Conservation (phyloP, 1,140 invertebrate genomes). For the Lutraria rhynchaena region DNA sequence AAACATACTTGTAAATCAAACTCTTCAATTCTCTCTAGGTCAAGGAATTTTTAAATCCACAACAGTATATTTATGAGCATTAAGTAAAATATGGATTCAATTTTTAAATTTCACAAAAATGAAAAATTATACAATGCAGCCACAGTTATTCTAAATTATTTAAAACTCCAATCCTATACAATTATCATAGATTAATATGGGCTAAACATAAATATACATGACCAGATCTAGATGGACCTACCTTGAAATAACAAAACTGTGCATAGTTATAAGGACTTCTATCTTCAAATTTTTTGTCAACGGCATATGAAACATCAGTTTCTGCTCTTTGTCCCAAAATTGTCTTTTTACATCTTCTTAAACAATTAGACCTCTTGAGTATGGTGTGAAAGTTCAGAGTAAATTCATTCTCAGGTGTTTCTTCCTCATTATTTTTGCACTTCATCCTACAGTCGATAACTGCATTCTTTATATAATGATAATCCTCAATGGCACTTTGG, state of each 20-base stretch:
- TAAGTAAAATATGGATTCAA: too few species aligned
- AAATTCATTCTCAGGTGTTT: neutral
- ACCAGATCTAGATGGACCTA: too few species aligned
- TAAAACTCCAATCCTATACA: neutral
- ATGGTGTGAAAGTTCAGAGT: neutral
- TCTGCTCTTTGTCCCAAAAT: slow-evolving; percentile 27
- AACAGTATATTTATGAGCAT: too few species aligned
- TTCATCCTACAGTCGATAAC: slow-evolving; percentile 53
- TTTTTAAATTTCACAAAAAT: too few species aligned
- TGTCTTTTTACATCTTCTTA: slow-evolving; percentile 52
- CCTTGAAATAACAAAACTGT: slow-evolving; percentile 58
- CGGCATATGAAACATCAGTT: neutral
- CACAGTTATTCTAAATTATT: neutral
- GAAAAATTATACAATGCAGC: too few species aligned
- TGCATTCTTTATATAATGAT: slow-evolving; percentile 29
- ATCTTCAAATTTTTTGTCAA: slow-evolving; percentile 57
- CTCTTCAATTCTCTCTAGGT: too few species aligned
- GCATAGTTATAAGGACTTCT: slow-evolving; percentile 51
- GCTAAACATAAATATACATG: too few species aligned
- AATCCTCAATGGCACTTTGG: slow-evolving; percentile 47
- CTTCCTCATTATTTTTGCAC: slow-evolving; percentile 25
- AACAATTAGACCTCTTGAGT: slow-evolving; percentile 39
- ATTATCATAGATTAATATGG: too few species aligned
- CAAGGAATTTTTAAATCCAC: too few species aligned
- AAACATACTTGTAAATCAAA: too few species aligned